phyloP scores from a whole-genome alignment of 2,113 vertebrate genomes.

The Corythornis vintsioides region DNA sequence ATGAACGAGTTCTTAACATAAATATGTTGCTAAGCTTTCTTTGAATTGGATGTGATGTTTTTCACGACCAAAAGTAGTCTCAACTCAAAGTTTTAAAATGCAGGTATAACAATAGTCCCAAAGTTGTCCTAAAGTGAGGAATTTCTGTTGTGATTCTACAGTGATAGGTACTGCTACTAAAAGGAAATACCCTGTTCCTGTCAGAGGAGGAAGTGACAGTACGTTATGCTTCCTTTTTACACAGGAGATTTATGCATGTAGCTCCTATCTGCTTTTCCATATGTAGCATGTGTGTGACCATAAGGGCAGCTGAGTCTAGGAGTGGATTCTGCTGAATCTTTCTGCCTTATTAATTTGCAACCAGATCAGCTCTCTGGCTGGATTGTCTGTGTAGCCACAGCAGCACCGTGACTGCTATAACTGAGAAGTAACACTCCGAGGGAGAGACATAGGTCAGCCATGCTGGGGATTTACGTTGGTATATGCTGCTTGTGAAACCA shows the following conservation, averaged over 20 bases:
- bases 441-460: not conserved
- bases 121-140: not conserved
- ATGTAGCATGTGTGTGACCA: not conserved
- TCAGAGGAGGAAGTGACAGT: not conserved
- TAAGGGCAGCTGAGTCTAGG: not conserved
- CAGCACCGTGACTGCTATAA: not conserved
- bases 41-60: not conserved
- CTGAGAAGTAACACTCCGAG: not conserved
- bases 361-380: too few relatives aligned
- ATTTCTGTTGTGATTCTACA: not conserved
- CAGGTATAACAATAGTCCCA: not conserved
- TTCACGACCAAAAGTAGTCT: not conserved
- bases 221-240: not conserved
- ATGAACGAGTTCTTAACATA: not conserved
- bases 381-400: not conserved
- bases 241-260: fast-evolving
- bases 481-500: fast-evolving
- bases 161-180: not conserved
- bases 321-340: not conserved
- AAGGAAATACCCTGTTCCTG: not conserved
- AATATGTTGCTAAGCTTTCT: not conserved
- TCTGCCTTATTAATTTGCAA: not conserved
- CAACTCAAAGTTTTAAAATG: not conserved
- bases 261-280: not conserved
- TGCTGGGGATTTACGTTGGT: fast-evolving